Base-by-base conservation (phyloP, 2,113 vertebrate genomes). In the Brachypteracias leptosomus region DNA sequence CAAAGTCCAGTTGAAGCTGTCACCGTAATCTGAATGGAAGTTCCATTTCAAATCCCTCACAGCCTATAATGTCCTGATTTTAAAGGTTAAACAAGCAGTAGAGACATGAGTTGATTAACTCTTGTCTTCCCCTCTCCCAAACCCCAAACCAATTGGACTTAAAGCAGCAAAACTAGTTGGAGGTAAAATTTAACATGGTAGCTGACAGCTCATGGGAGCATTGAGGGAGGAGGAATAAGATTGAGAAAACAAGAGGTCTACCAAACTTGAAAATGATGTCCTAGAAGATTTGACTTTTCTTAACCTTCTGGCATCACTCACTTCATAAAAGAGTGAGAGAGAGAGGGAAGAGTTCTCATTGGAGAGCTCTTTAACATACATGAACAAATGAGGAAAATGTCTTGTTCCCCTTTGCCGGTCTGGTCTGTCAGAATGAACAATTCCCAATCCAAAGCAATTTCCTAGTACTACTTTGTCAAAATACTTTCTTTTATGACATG, bases 71-170 rank as follows among this genome's bases (percentile, higher is more conserved):
- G 70, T 95, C 96, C 91, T 92, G 68, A 93, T 92, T 97, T 92
- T 92, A 96, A 97, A 97, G 97, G 96, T 97, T 97, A 98, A 97
- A 97, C 52, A 96, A 97, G 80, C 85, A 76, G 78, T 52, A 87
- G 75, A 83, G 88, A 82, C 75, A 90, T 87, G 80, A 73, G 51
- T 93, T 93, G 96, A 95, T 95, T 97, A 97, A 96, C 91, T 59
- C 85, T 81, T 92, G 18, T 95, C 79, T 85, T 88, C 47, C 62
- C 46, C 28, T 31, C 31, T 74, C n/a, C 63, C 51, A 61, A 63
- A 52, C 36, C 28, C 33, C 42, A 85, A 62, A 65, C 40, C 63
- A 62, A 10, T 25, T 54, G 31, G 88, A 76, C 44, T 66, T 52
- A 94, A 96, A 94, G 11, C 25, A 80, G 20, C 21, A 58, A 29